Base-by-base conservation (phyloP, 2,797 vertebrate species). In the Clamator glandarius region DNA sequence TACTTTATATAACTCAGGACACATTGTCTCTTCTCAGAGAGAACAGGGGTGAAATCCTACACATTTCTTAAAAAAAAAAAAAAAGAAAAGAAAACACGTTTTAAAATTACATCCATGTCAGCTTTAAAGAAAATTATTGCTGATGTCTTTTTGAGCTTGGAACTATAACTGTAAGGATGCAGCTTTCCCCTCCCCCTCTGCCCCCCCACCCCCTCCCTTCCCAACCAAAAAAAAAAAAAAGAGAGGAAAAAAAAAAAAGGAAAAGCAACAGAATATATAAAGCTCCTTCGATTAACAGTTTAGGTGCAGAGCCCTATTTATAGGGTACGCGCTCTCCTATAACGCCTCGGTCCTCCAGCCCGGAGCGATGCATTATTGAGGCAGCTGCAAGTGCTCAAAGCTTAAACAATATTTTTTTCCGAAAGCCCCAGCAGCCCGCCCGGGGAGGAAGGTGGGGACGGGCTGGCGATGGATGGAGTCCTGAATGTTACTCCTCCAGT, bases 401-500 rank as follows among this genome's bases (percentile, higher is more conserved):
- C 93, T 87, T 92, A 93, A 96, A 87, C 86, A 89, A 62, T 92
- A 84, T 94, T 95, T 95, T 44, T 44, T 92, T 75, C 93, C 84
- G 2, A 94, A 92, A 90, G 81, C 89, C 96, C 96, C 86, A 84
- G 84, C 92, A 90, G 90, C 89, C 87, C 29, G 52, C 81, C 89
- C 28, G 78, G 78, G 84, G 93, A 96, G 92, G 92, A 96, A 96
- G 92, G 91, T 93, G 93, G 95, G 94, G 94, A 87, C 54, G 33
- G 97, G 96, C 82, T 91, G 92, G 91, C 41, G 51, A 78, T 80
- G 92, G 51, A 78, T 80, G 92, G 94, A 96, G 95, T 80, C 91
- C 97, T 98, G 97, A 98, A 98, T 98, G 98, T 98, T 98, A 98
- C 97, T 97, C 98, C 98, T 97, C 95, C 97, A 98, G 98, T 98